Base-by-base conservation (phyloP, 1,140 invertebrate species). In the Bombus consobrinus region DNA sequence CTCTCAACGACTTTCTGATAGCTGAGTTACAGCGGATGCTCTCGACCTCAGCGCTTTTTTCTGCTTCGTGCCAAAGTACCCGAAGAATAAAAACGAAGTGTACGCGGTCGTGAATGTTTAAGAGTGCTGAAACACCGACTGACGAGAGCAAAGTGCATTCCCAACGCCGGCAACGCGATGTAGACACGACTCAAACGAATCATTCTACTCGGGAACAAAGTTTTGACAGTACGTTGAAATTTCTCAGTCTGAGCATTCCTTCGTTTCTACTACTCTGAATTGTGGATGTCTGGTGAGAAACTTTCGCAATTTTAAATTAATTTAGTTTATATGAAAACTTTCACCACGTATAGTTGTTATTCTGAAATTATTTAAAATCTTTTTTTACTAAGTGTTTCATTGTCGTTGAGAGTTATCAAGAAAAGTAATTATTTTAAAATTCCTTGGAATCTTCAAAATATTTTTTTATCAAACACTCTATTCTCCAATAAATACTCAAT, bases 71-170 rank as follows among this genome's bases (percentile, higher is more conserved):
- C 83, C 83, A 41, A 85, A 85, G 83, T 85, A 85, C 76, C 83
- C 64, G 77, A 80, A 85, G 83, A 85, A 85, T 80, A 72, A 80
- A 85, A 80, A 85, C 76, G 83, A 85, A 85, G 83, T 80, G 83
- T 39, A 85, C 83, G 57, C 83, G 68, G 76, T 72, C 32, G 77
- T 73, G 80, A 62, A 81, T 81, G 69, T 81, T 81, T 73, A 85
- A 85, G 83, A 68, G 83, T 47, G 83, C 75, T 85, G 83, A 85
- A 83, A 85, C 53, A 72, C 53, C n/a, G 57, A 72, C 76, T 80
- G 47, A 22, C 59, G 39, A 71, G 75, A 39, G 47, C 32, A 68
- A 83, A 83, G 64, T 39, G 43, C 68, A 79, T 85, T 85, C 22
- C 53, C 71, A 37, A 85, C 76, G 53, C 68, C 66, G 34, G 22